Conservation (phyloP, 2,888 invertebrate species). For the Zootermopsis nevadensis region DNA sequence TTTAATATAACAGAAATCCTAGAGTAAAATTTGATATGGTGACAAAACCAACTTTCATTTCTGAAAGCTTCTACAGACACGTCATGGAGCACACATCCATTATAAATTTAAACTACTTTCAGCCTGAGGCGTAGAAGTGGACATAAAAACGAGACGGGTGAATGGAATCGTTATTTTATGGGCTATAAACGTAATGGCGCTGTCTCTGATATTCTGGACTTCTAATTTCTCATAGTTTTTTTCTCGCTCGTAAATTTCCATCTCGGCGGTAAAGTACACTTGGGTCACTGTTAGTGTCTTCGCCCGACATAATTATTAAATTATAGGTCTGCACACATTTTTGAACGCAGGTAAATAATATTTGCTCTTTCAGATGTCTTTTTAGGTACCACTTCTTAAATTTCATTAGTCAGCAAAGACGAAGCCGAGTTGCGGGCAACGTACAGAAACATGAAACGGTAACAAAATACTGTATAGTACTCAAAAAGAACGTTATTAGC, state of each 20-base stretch:
- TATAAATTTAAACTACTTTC: constrained; percentile 1
- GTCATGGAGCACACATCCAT: not conserved
- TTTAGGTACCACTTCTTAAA: no score
- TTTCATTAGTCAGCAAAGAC: no score
- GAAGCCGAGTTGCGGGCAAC: no score
- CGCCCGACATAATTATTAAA: no score
- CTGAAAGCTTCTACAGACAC: not conserved
- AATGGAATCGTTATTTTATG: not conserved
- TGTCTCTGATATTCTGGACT: not conserved
- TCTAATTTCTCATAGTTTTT: not conserved
- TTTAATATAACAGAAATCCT: not conserved
- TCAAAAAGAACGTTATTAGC: no score
- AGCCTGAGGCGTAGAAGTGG: not conserved
- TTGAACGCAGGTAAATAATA: no score
- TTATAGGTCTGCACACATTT: no score
- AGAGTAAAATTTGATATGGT: not conserved
- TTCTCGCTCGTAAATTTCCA: not conserved
- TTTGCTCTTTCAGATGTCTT: no score
- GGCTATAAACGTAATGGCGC: not conserved
- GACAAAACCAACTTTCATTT: not conserved
- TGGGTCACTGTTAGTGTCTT: not conserved
- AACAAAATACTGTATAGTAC: no score
- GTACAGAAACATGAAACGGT: no score
- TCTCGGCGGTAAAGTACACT: not conserved
- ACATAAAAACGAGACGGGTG: not conserved